Base-by-base conservation (phyloP, 2,113 vertebrate species). In the Gobiocypris rarus region DNA sequence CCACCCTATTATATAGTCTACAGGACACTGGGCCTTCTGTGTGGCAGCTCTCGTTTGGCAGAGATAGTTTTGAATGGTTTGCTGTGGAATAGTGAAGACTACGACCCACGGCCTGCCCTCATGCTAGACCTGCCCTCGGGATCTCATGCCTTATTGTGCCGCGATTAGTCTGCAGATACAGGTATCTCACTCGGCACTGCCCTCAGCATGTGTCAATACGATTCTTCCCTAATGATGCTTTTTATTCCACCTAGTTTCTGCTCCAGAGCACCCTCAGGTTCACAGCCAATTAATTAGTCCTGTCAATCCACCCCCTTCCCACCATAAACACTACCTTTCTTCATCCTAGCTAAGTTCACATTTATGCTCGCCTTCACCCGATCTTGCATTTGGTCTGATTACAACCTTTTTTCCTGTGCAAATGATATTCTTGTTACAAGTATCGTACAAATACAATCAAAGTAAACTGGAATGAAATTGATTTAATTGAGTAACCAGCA, bases 271-370 rank as follows among this genome's bases (percentile, higher is more conserved):
- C 79, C 63, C 28, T 26, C 45, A 82, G 80, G 13, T 82, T 82
- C 80, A 82, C 48, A 1, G 63, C 28, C 45, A 8, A 56, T 82
- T 82, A 82, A 82, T 82, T 82, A 82, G 65, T 82, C 65, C 48
- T 56, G 80, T 56, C 80, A 70, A 82, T 82, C 80, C 31, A 70
- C 45, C 13, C 13, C 7, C 31, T 70, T 17, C 13, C 14, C 31
- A n/a, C 31, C 22, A 24, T 14, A 9, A 81, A 54, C 26, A 67
- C 19, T 31, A 22, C 14, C 19, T 78, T 78, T 78, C 24, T 61
- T n/a, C 13, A 80, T 61, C 22, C 13, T 24, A 13, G 50, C 75
- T 38, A 78, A 9, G 9, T 31, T 50, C 41, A 31, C 1, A 5
- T 28, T 75, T 15, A 19, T 75, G 45, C 24, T 13, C 50, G 24